Evolutionary conservation across 2,888 invertebrate genomes (phyloP), one percentile per base, ranked within the genome.

Genomic region (Hipparchia semele): DNA sequence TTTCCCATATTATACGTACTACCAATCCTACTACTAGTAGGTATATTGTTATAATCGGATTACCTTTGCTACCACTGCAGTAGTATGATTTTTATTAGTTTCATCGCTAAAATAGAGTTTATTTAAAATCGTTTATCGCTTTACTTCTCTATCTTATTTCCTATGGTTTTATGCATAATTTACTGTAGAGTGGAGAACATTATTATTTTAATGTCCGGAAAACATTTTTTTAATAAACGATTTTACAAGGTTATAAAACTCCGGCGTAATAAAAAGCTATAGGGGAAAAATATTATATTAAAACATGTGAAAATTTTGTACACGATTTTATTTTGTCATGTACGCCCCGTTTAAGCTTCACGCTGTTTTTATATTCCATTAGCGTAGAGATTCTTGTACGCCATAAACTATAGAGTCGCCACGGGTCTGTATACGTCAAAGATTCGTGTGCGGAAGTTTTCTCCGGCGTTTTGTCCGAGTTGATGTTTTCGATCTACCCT

Each of bases 311-410:
- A 69, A 69, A 61, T 69, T 60, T 69, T 33, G 53, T 54, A 69
- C 61, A 61, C 39, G 61, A 69, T 69, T 61, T 61, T 61, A 61
- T 61, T 69, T 69, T 69, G 69, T 61, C 69, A 51, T 69, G 60
- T 69, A 61, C 53, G 60, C 61, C 12, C 69, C 60, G 69, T 61
- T 69, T 61, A 69, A 61, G 53, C 69, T 69, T 61, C 69, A 53
- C 53, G 69, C 12, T 53, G 60, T 53, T 69, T 69, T 69, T 61
- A 69, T 69, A 69, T 69, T 69, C 69, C 69, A 69, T 69, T 69
- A 69, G 53, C 60, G 53, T 61, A 53, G 69, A 53, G 49, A 46
- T 53, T 59, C 56, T 69, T 69, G 69, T 61, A 39, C 39, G 9
- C 23, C 39, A 61, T 69, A 69, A 7, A 60, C 60, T 39, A 51